phyloP scores from a whole-genome alignment of 2,888 invertebrate genomes.

The Xanthia togata region DNA sequence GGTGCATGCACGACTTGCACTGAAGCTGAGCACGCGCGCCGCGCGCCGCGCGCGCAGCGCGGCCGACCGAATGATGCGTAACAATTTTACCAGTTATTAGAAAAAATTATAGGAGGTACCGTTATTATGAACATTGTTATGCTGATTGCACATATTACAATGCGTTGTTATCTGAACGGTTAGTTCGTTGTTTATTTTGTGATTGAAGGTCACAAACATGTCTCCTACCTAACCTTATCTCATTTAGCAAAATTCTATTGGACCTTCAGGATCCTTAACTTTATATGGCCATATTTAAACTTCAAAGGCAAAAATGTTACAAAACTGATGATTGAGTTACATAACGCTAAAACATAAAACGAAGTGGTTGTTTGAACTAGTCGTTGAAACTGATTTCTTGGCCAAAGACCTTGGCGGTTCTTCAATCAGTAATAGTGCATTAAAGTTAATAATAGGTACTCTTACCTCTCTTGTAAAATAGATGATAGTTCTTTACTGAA shows the following conservation, averaged over 20 bases:
- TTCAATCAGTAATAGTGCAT: background rate
- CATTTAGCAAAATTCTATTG: slow-evolving; percentile 8
- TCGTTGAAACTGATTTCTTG: background rate
- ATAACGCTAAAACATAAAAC: background rate
- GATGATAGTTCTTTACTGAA: slow-evolving; percentile 97
- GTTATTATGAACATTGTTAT: slow-evolving; percentile 56
- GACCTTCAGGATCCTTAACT: background rate
- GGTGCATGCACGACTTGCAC: slow-evolving; percentile 67
- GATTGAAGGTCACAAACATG: slow-evolving; percentile 46
- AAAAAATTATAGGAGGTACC: slow-evolving; percentile 61
- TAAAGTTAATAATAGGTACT: background rate
- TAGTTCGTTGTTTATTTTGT: slow-evolving; percentile 31
- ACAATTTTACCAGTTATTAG: slow-evolving; percentile 62
- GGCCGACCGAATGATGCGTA: slow-evolving; percentile 59
- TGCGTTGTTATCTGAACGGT: slow-evolving; percentile 37
- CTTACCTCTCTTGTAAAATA: slow-evolving; percentile 97
- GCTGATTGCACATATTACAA: slow-evolving; percentile 34
- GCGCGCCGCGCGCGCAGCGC: slow-evolving; percentile 51
- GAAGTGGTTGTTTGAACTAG: background rate
- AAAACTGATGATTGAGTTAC: slow-evolving; percentile 8
- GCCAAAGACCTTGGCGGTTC: slow-evolving; percentile 1
- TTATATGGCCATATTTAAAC: slow-evolving; percentile 8
- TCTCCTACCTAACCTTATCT: background rate
- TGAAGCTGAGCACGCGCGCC: slow-evolving; percentile 48
- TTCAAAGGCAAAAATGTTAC: slow-evolving; percentile 19